Evolutionary conservation across 1,140 invertebrate species (phyloP), one percentile per base, ranked within the genome.

Genomic region (Drosophila carrolli): DNA sequence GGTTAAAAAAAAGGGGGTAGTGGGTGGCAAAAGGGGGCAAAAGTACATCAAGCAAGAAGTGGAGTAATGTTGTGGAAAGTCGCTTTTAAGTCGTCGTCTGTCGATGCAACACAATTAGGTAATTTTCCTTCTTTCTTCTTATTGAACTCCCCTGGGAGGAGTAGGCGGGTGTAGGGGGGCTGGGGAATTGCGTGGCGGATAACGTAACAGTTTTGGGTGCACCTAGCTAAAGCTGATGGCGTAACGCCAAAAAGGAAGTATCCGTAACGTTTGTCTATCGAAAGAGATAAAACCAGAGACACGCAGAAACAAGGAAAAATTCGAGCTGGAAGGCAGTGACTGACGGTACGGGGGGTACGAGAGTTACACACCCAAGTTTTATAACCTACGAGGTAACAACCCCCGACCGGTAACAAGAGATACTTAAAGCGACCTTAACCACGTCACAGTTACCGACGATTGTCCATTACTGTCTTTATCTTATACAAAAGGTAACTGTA

Each of bases 21-120:
- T 76, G 46, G 44, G 43, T 76, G 53, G 59, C 40, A 32, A 73
- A 62, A 46, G 46, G 13, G 72, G 37, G 72, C 67, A 72, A 61
- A 53, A 70, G 71, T 75, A 75, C 68, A 71, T 72, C 53, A 71
- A 72, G 65, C 65, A 74, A 89, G 76, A 88, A 89, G 73, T 89
- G 80, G 80, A 89, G 84, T 84, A 89, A 81, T 83, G 83, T 88
- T 83, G 81, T 81, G 73, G 73, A 80, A 79, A 81, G 68, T 74
- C 60, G 77, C 59, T 56, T 62, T 70, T 38, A 29, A 53, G 71
- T 62, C 58, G 57, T 66, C 59, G 60, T 53, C 67, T 71, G 79
- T 75, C 78, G 63, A 78, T 85, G 82, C 82, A 85, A 86, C 78
- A 91, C 88, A 91, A 91, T 91, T 91, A 91, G 89, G 89, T 91